Conservation (phyloP, 23 tunicate species). For the Pegea sp. region DNA sequence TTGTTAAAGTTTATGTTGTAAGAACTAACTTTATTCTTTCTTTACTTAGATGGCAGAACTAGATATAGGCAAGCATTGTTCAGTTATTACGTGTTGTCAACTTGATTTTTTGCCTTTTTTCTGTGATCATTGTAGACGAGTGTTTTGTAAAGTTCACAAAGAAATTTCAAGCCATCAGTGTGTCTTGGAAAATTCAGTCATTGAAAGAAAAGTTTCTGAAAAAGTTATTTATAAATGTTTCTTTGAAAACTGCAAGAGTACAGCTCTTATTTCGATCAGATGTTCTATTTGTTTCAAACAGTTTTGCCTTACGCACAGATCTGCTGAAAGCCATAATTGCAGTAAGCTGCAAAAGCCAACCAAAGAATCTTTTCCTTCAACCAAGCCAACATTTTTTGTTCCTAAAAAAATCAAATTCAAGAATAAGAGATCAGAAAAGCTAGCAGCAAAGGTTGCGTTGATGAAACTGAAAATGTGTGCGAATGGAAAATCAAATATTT, state of each 20-base stretch:
- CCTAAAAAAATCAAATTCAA: slow-evolving; percentile 5
- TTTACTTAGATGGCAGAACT: slow-evolving; percentile 34
- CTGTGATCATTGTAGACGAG: slow-evolving; percentile 25
- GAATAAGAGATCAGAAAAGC: slow-evolving; percentile 10
- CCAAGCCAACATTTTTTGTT: not conserved
- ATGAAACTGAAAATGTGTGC: slow-evolving; percentile 55
- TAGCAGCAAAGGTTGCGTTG: slow-evolving; percentile 59
- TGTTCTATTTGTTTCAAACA: slow-evolving; percentile 34
- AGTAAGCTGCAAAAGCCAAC: not conserved
- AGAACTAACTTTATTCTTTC: no score
- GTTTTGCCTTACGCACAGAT: slow-evolving; percentile 33
- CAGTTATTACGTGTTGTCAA: slow-evolving; percentile 16
- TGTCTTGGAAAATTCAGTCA: not conserved
- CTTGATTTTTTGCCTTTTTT: slow-evolving; percentile 54
- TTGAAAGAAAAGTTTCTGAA: not conserved
- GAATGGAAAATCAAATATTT: slow-evolving; percentile 15
- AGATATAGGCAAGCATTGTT: slow-evolving; percentile 35
- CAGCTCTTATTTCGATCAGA: slow-evolving; percentile 22
- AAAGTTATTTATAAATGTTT: slow-evolving; percentile 13
- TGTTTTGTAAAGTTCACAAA: slow-evolving; percentile 32
- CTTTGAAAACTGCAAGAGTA: slow-evolving; percentile 10
- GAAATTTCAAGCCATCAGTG: slow-evolving; percentile 15
- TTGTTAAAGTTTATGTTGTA: no score
- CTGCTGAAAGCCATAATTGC: slow-evolving; percentile 53
- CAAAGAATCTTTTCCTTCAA: not conserved